Percentiles rank a stretch among this genome's conserved stretches.
Evolutionary conservation across 1,140 invertebrate genomes (phyloP).

Genomic region (Latrodectus geometricus): DNA sequence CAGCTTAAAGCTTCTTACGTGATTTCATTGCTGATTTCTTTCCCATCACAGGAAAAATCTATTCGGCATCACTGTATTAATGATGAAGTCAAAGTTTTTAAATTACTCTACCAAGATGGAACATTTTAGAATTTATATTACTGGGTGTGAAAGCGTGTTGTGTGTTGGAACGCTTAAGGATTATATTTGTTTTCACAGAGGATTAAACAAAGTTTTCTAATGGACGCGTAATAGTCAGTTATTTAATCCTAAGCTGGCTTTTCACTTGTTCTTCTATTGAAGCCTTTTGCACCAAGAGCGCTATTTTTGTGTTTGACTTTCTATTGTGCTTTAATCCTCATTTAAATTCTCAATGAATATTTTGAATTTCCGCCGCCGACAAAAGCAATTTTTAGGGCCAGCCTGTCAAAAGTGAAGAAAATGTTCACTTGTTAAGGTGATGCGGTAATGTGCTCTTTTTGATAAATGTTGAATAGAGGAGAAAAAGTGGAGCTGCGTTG

Average conservation of each 20-base stretch:
- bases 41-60: too few relatives aligned
- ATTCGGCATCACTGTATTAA: too few relatives aligned
- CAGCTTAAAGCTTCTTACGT: too few relatives aligned
- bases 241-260: conserved; percentile 43
- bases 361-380: conserved; percentile 22
- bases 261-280: conserved; percentile 20
- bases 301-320: conserved; percentile 37
- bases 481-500: not conserved
- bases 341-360: conserved; percentile 52
- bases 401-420: conserved; percentile 4
- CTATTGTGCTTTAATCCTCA: conserved; percentile 45
- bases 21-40: too few relatives aligned
- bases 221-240: conserved; percentile 8
- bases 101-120: too few relatives aligned
- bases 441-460: not conserved
- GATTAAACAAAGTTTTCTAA: conserved; percentile 10
- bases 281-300: not conserved
- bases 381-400: conserved; percentile 4
- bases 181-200: conserved; percentile 48
- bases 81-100: too few relatives aligned
- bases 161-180: not conserved
- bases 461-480: not conserved
- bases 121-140: too few relatives aligned
- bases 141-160: not conserved
- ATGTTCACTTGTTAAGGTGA: conserved; percentile 7